Conservation (phyloP, 2,888 invertebrate species). For the Phytoseiulus persimilis region DNA sequence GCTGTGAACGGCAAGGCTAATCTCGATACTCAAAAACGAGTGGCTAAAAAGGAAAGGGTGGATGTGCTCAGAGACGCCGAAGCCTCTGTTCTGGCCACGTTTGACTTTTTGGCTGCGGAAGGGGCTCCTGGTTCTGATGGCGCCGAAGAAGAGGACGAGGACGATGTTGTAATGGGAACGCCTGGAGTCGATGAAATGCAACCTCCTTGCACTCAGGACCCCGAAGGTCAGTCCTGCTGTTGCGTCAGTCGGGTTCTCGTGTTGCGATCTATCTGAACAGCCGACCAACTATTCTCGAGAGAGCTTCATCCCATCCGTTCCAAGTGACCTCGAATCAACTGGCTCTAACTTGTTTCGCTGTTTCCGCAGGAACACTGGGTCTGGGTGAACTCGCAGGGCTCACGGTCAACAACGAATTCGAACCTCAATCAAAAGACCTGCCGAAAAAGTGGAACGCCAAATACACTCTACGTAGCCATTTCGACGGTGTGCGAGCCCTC, state of each 20-base stretch:
- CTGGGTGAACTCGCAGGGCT: slow-evolving; percentile 91
- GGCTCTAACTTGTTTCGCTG: background rate
- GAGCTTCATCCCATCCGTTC: too few relatives aligned
- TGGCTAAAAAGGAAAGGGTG: slow-evolving; percentile 24
- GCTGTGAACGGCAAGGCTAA: slow-evolving; percentile 37
- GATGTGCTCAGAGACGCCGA: slow-evolving; percentile 59
- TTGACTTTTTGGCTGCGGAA: slow-evolving; percentile 71
- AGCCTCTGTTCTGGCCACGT: slow-evolving; percentile 88
- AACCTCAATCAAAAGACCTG: slow-evolving; percentile 52
- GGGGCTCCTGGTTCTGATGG: slow-evolving; percentile 57
- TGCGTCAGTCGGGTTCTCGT: background rate
- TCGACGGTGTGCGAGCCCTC: slow-evolving; percentile 80
- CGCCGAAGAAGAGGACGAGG: slow-evolving; percentile 78
- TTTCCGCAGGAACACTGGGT: slow-evolving; percentile 55
- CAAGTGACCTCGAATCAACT: background rate
- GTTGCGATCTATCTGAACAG: background rate
- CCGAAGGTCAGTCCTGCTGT: slow-evolving; percentile 15
- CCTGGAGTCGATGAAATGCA: slow-evolving; percentile 38
- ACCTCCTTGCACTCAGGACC: slow-evolving; percentile 31
- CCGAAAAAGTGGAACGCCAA: slow-evolving; percentile 94
- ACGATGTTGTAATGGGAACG: slow-evolving; percentile 44
- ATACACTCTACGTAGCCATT: slow-evolving; percentile 87
- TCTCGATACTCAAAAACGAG: slow-evolving; percentile 21
- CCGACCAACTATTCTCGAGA: too few relatives aligned
- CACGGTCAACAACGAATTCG: slow-evolving; percentile 80